Evolutionary conservation across 2,888 invertebrate species (phyloP).

Genomic region (Petrolisthes cinctipes): DNA sequence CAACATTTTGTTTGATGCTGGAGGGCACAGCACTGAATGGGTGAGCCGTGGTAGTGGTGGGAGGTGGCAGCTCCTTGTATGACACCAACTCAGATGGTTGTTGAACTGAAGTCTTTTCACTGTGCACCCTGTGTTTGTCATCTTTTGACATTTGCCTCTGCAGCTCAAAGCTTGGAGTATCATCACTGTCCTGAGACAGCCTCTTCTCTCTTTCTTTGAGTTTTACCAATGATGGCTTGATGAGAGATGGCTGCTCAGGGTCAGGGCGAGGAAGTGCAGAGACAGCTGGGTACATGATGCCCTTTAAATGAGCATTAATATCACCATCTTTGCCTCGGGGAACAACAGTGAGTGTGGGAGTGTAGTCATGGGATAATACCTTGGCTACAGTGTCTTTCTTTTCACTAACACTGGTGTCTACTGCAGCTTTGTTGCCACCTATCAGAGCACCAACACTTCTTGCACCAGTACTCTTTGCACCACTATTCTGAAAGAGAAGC

Average conservation of each 20-base stretch:
- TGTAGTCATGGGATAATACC: slow-evolving; percentile 46
- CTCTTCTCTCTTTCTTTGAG: slow-evolving; percentile 57
- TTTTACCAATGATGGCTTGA: slow-evolving; percentile 47
- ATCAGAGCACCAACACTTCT: slow-evolving; percentile 52
- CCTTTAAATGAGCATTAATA: slow-evolving; percentile 60
- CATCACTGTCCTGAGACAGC: slow-evolving; percentile 54
- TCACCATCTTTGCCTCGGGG: slow-evolving; percentile 57
- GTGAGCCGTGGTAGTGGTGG: slow-evolving; percentile 50
- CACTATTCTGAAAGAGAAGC: slow-evolving; percentile 54
- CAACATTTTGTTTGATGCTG: slow-evolving; percentile 63
- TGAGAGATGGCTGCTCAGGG: slow-evolving; percentile 53
- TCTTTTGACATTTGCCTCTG: slow-evolving; percentile 57
- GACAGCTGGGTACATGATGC: slow-evolving; percentile 56
- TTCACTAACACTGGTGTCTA: slow-evolving; percentile 43
- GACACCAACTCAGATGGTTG: slow-evolving; percentile 57
- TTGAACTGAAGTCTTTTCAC: slow-evolving; percentile 23
- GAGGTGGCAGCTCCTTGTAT: slow-evolving; percentile 56
- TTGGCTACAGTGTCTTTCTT: slow-evolving; percentile 51
- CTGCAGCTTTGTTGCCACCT: slow-evolving; percentile 36
- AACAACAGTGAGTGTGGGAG: slow-evolving; percentile 59
- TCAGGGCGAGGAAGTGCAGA: slow-evolving; percentile 48
- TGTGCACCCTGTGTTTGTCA: slow-evolving; percentile 34
- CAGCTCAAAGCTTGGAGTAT: slow-evolving; percentile 48
- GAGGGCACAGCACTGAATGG: slow-evolving; percentile 65
- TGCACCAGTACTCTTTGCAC: slow-evolving; percentile 56